Conservation (phyloP, 2,113 vertebrate species). For the Marcusenius ussheri region DNA sequence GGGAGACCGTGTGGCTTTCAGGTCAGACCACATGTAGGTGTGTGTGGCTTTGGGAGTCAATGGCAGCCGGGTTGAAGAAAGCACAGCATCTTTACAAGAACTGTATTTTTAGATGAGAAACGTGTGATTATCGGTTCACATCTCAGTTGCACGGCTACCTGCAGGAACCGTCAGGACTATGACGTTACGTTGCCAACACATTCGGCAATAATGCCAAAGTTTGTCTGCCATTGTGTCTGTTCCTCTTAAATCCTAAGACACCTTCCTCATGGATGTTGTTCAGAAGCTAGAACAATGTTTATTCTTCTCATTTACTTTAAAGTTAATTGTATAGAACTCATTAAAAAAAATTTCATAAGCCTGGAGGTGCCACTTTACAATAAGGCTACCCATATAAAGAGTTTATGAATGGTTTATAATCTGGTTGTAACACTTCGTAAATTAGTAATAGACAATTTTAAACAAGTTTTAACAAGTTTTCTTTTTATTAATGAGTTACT, state of each 20-base stretch:
- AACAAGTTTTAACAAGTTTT: too few relatives aligned
- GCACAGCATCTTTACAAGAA: background rate
- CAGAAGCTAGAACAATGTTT: background rate
- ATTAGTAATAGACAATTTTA: too few relatives aligned
- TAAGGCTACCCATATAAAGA: too few relatives aligned
- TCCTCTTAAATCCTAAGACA: background rate
- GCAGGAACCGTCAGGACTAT: background rate
- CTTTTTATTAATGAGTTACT: too few relatives aligned
- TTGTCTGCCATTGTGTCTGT: background rate
- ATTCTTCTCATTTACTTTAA: background rate
- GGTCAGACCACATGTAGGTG: slow-evolving; percentile 20
- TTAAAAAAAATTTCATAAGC: background rate
- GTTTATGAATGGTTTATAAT: too few relatives aligned
- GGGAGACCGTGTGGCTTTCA: slow-evolving; percentile 11
- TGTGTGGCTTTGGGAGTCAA: slow-evolving; percentile 12
- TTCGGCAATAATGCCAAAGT: background rate
- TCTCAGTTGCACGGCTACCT: background rate
- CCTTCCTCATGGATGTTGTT: background rate
- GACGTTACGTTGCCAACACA: background rate
- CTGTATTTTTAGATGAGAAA: background rate
- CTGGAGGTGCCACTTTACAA: background rate
- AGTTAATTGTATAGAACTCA: background rate
- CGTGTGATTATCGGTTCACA: background rate
- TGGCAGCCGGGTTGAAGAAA: background rate
- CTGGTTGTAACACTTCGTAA: too few relatives aligned